phyloP scores from a whole-genome alignment of 2,888 invertebrate genomes.

The Diploptera punctata region DNA sequence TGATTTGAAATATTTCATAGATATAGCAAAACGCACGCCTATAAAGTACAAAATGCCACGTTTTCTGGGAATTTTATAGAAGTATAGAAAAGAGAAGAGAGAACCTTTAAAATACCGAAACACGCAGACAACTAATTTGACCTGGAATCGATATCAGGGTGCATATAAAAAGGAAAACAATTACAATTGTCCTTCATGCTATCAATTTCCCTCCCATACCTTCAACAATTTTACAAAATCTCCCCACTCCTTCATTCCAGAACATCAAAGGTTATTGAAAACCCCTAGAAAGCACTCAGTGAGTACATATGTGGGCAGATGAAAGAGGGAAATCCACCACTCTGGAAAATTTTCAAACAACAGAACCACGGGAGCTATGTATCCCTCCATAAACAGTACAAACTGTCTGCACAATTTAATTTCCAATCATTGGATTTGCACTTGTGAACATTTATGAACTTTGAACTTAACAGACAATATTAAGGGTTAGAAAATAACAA shows the following conservation, averaged over 20 bases:
- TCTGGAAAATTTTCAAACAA: conserved; percentile 26
- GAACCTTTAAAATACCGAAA: too few species aligned
- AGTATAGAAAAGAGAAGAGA: too few species aligned
- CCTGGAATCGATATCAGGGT: neutral
- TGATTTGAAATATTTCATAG: too few species aligned
- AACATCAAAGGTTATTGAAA: neutral
- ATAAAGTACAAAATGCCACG: too few species aligned
- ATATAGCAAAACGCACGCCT: too few species aligned
- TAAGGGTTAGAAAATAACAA: too few species aligned
- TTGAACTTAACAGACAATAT: neutral
- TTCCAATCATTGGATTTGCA: conserved; percentile 34
- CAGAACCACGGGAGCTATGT: neutral
- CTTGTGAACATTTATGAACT: conserved; percentile 26
- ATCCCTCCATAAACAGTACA: neutral
- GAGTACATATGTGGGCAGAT: neutral
- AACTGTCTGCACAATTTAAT: conserved; percentile 15
- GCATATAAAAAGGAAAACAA: neutral
- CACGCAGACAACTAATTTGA: too few species aligned
- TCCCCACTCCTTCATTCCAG: neutral
- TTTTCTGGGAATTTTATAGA: too few species aligned
- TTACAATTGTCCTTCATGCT: too few species aligned
- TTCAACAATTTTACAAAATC: neutral
- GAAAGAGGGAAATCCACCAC: conserved; percentile 7
- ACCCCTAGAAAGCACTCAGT: neutral
- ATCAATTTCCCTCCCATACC: neutral